Evolutionary conservation across 2,113 vertebrate genomes (phyloP).

Genomic region (Chionis minor): DNA sequence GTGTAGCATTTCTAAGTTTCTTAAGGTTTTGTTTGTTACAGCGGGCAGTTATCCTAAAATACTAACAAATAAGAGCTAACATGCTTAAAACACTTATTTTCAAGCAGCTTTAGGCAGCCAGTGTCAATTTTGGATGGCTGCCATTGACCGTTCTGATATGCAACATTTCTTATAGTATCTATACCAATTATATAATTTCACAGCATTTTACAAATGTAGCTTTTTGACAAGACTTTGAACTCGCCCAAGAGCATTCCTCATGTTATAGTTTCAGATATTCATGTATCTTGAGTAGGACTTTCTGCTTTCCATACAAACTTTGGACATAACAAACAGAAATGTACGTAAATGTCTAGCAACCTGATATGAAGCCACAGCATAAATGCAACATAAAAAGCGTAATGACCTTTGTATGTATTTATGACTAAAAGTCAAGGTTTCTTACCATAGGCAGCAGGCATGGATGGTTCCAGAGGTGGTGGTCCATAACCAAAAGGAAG

Average conservation of each 20-base stretch:
- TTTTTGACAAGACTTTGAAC: not conserved
- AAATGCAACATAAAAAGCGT: not conserved
- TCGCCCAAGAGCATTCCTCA: not conserved
- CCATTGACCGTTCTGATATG: not conserved
- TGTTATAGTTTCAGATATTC: not conserved
- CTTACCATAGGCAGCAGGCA: conserved; percentile 78
- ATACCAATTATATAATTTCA: not conserved
- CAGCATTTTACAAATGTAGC: not conserved
- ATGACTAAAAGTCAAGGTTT: not conserved
- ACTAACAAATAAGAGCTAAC: not conserved
- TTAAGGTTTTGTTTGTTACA: not conserved
- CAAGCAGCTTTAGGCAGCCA: not conserved
- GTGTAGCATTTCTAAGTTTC: not conserved
- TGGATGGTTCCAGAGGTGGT: conserved; percentile 55
- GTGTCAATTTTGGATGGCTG: not conserved
- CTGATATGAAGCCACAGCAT: not conserved
- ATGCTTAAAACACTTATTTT: not conserved
- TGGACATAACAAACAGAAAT: not conserved
- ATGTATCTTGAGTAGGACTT: not conserved
- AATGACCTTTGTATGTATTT: not conserved
- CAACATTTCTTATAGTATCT: not conserved
- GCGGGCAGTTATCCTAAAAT: not conserved
- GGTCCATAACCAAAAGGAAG: conserved; percentile 80
- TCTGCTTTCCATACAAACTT: not conserved
- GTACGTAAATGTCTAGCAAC: rapidly evolving